A percentile compares a stretch with the other conserved stretches of the same genome.
Evolutionary conservation across 2,797 vertebrate species (phyloP).

Genomic region (Myotis planiceps): DNA sequence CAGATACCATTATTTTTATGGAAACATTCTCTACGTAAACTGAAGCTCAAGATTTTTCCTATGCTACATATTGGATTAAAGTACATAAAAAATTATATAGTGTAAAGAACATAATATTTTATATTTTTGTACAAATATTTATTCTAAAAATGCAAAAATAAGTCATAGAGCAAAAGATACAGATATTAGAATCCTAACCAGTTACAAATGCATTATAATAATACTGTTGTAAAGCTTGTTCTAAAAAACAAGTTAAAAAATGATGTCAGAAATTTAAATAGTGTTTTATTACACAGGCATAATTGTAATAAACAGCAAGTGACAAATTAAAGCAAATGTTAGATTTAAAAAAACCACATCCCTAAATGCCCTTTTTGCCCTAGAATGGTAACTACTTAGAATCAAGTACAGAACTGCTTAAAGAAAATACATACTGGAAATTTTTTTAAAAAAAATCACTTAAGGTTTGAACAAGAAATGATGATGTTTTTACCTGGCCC

Average conservation of each 20-base stretch:
- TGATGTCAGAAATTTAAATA: not conserved
- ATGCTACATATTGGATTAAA: slow-evolving; percentile 4
- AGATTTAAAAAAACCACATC: not conserved
- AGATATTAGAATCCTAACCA: not conserved
- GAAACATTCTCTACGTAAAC: not conserved
- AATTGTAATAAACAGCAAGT: not conserved
- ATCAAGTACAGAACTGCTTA: slow-evolving; percentile 24
- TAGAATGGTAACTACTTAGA: slow-evolving; percentile 33
- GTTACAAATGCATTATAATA: not conserved
- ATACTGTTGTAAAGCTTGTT: not conserved
- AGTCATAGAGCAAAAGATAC: not conserved
- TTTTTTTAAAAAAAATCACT: slow-evolving; percentile 1
- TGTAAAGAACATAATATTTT: not conserved
- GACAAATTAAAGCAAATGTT: not conserved
- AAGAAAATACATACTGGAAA: slow-evolving; percentile 49
- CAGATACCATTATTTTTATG: slow-evolving; percentile 21
- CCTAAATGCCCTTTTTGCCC: not conserved
- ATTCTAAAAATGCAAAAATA: slow-evolving; percentile 40
- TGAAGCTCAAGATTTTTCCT: not conserved
- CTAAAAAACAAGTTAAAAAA: not conserved
- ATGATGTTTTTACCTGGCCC: slow-evolving; percentile 94
- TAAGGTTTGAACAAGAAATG: slow-evolving; percentile 73
- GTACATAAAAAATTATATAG: slow-evolving; percentile 10
- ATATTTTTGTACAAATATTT: not conserved
- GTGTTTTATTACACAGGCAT: not conserved